Evolutionary conservation across 1,140 invertebrate genomes (phyloP), one percentile per base, ranked within the genome.

Genomic region (Ganaspis sp.): DNA sequence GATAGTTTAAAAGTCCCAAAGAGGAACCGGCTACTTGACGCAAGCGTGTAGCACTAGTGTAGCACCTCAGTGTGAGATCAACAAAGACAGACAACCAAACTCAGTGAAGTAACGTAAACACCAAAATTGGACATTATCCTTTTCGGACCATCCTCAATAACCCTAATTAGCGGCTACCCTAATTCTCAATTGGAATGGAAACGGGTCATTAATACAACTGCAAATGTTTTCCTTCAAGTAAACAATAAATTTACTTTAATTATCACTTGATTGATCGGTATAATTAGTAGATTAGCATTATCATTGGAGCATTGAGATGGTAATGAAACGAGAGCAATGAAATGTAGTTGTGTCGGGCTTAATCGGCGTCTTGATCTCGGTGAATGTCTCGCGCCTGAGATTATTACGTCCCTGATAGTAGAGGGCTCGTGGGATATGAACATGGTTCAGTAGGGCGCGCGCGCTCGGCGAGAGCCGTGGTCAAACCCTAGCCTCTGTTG

Each of bases 381-480:
- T 29, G 58, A 64, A 64, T 26, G 58, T 26, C 12, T 64, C 38
- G 12, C 49, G 53, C 4, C 45, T 53, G 72, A 72, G 70, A 84
- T 29, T 64, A 64, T 64, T 83, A 82, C 84, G 81, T 80, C 70
- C 80, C 81, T 86, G 85, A 21, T 26, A 45, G 74, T 71, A 34
- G 58, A 64, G 58, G 58, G 58, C 58, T 77, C 70, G 78, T 80
- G 75, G 81, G 75, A 77, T 79, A 81, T 40, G 81, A 64, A 69
- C 77, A 81, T 81, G 81, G 82, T 85, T 86, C 84, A 86, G 86
- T 87, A 82, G 86, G 86, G 86, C 86, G 83, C 80, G 81, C 83
- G 85, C 86, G 81, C 84, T 86, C 81, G 81, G 53, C 83, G 79
- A 78, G 83, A 82, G 78, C 81, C 85, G 77, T 78, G 79, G 79